Percentiles rank a stretch among this genome's conserved stretches.
Conservation (phyloP, 2,797 vertebrate genomes). For the Chanos chanos region DNA sequence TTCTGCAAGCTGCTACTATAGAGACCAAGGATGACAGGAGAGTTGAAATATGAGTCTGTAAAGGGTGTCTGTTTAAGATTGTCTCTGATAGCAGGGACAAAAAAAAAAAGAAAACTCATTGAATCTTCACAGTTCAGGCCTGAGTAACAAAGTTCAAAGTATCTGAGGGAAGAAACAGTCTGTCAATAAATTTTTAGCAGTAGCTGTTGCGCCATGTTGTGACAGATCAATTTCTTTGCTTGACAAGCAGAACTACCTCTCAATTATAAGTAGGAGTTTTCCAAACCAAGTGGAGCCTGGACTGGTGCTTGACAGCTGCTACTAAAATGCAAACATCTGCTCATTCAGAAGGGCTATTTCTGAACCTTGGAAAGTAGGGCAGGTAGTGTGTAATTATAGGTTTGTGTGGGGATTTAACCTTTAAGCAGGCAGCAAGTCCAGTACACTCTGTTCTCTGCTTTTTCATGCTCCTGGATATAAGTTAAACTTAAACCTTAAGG, state of each 20-base stretch:
- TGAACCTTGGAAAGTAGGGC: conserved; percentile 61
- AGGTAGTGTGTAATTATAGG: conserved; percentile 66
- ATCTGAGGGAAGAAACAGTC: conserved; percentile 51
- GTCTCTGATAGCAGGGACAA: conserved; percentile 32
- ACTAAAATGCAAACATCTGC: conserved; percentile 71
- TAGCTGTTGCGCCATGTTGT: conserved; percentile 52
- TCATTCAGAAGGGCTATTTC: conserved; percentile 61
- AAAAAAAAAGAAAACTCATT: conserved; percentile 8
- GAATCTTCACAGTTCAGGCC: conserved; percentile 46
- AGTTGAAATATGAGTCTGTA: conserved; percentile 52
- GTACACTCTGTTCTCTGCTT: conserved; percentile 6
- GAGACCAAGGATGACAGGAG: conserved; percentile 49
- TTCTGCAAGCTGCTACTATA: conserved; percentile 37
- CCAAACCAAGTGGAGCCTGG: conserved; percentile 43
- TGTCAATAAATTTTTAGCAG: conserved; percentile 60
- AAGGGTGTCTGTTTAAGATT: conserved; percentile 54
- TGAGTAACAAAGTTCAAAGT: conserved; percentile 63
- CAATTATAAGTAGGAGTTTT: conserved; percentile 59
- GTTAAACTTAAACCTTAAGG: conserved; percentile 26
- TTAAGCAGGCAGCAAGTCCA: conserved; percentile 17
- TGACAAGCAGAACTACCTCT: conserved; percentile 66
- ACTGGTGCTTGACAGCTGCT: conserved; percentile 59
- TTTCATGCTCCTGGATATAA: conserved; percentile 25
- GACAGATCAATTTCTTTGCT: conserved; percentile 60
- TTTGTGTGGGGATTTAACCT: conserved; percentile 51